A percentile compares a stretch with the other conserved stretches of the same genome.
Conservation (phyloP, 2,113 vertebrate species). For the Charina bottae region DNA sequence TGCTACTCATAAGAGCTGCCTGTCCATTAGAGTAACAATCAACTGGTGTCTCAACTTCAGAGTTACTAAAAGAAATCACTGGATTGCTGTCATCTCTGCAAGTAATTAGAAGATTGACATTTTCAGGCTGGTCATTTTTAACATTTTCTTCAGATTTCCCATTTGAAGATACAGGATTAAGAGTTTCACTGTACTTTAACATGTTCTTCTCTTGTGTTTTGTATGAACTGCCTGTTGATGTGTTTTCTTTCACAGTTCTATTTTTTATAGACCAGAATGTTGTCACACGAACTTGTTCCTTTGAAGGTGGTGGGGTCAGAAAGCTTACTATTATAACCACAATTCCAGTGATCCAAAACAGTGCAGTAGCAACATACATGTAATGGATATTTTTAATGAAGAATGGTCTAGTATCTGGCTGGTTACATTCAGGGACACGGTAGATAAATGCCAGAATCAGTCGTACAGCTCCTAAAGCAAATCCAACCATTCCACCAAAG, state of each 20-base stretch:
- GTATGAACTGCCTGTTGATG: constrained; percentile 72
- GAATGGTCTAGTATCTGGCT: constrained; percentile 85
- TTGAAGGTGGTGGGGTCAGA: constrained; percentile 85
- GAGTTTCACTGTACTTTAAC: constrained; percentile 70
- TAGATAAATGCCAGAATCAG: constrained; percentile 90
- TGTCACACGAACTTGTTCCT: constrained; percentile 85
- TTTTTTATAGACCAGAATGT: constrained; percentile 88
- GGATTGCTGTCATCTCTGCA: constrained; percentile 80
- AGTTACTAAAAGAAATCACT: constrained; percentile 78
- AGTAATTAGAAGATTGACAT: constrained; percentile 85
- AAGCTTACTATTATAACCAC: constrained; percentile 90
- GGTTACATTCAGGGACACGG: constrained; percentile 89
- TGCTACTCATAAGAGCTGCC: constrained; percentile 75
- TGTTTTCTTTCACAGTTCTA: constrained; percentile 59
- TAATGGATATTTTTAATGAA: constrained; percentile 91
- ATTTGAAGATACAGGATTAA: constrained; percentile 79
- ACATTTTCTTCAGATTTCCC: constrained; percentile 83
- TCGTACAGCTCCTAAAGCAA: constrained; percentile 83
- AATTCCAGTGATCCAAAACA: constrained; percentile 93
- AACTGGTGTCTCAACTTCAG: constrained; percentile 84
- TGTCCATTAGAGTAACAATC: constrained; percentile 82
- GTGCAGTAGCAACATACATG: constrained; percentile 91
- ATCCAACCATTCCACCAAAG: constrained; percentile 92
- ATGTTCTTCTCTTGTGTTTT: constrained; percentile 77
- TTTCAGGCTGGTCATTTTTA: constrained; percentile 80